Conservation (phyloP, 1,140 invertebrate genomes). For the Sinonovacula constricta region DNA sequence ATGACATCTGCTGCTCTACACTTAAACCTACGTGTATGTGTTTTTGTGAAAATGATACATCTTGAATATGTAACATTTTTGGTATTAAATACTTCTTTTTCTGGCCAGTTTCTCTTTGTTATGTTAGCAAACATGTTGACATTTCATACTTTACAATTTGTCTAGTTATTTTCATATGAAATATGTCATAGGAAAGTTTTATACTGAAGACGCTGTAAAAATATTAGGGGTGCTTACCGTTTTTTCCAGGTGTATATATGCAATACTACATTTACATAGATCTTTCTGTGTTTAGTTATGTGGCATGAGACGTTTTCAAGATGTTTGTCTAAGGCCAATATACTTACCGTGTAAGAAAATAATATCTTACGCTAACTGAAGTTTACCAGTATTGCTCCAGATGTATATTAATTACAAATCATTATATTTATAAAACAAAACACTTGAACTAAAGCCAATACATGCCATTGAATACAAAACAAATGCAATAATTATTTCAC, state of each 20-base stretch:
- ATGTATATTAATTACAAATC: too few relatives aligned
- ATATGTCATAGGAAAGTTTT: neutral
- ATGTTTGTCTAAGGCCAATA: too few relatives aligned
- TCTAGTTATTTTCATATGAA: neutral
- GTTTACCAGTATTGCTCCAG: too few relatives aligned
- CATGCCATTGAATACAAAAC: too few relatives aligned
- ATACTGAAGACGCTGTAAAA: neutral
- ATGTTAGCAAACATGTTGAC: neutral
- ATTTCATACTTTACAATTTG: neutral
- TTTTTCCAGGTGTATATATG: neutral
- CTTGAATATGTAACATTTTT: neutral
- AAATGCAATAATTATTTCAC: too few relatives aligned
- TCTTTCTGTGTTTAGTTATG: too few relatives aligned
- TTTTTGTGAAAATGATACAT: slow-evolving; percentile 1
- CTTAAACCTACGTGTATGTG: slow-evolving; percentile 2
- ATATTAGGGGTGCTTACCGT: neutral
- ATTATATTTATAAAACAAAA: too few relatives aligned
- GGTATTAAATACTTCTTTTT: slow-evolving; percentile 5
- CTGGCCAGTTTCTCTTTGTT: neutral
- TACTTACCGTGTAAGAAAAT: too few relatives aligned
- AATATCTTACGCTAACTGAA: too few relatives aligned
- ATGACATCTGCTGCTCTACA: slow-evolving; percentile 4
- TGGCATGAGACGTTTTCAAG: too few relatives aligned
- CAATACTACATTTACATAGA: too few relatives aligned
- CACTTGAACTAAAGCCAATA: too few relatives aligned